A percentile compares a stretch with the other conserved stretches of the same genome.
Evolutionary conservation across 2,888 invertebrate genomes (phyloP).

Genomic region (Parochlus steinenii): DNA sequence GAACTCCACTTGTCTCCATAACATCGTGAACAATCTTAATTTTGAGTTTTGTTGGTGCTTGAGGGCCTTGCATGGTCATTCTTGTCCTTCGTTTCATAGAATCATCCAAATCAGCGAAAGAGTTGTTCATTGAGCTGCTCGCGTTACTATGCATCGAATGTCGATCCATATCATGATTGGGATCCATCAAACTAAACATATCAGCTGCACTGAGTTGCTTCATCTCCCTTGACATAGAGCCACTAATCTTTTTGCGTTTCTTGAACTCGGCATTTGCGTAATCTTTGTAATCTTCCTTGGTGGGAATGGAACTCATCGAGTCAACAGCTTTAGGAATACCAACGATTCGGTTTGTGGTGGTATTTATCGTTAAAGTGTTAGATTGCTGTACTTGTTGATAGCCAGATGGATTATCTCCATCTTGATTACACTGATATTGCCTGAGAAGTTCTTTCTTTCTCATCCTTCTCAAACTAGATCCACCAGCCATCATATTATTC

Average conservation of each 20-base stretch:
- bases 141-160: slow-evolving; percentile 3
- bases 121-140: slow-evolving; percentile 22
- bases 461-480: slow-evolving; percentile 65
- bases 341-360: slow-evolving; percentile 31
- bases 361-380: slow-evolving; percentile 40
- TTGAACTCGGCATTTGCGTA: slow-evolving; percentile 43
- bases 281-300: slow-evolving; percentile 68
- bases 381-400: slow-evolving; percentile 35
- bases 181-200: slow-evolving; percentile 31
- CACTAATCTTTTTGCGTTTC: too few species aligned
- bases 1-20: slow-evolving; percentile 30
- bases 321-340: slow-evolving; percentile 73
- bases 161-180: slow-evolving; percentile 9
- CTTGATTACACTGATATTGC: slow-evolving; percentile 70
- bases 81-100: slow-evolving; percentile 25
- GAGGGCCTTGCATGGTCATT: slow-evolving; percentile 23
- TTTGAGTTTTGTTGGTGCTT: slow-evolving; percentile 52
- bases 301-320: slow-evolving; percentile 74
- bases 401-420: slow-evolving; percentile 59
- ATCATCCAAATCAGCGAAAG: slow-evolving; percentile 1
- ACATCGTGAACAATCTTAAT: slow-evolving; percentile 52
- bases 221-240: slow-evolving; percentile 12
- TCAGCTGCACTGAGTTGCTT: slow-evolving; percentile 16
- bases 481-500: slow-evolving; percentile 21
- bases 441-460: slow-evolving; percentile 74